A percentile compares a stretch with the other conserved stretches of the same genome.
Evolutionary conservation across 2,113 vertebrate genomes (phyloP).

Genomic region (Pogona vitticeps): DNA sequence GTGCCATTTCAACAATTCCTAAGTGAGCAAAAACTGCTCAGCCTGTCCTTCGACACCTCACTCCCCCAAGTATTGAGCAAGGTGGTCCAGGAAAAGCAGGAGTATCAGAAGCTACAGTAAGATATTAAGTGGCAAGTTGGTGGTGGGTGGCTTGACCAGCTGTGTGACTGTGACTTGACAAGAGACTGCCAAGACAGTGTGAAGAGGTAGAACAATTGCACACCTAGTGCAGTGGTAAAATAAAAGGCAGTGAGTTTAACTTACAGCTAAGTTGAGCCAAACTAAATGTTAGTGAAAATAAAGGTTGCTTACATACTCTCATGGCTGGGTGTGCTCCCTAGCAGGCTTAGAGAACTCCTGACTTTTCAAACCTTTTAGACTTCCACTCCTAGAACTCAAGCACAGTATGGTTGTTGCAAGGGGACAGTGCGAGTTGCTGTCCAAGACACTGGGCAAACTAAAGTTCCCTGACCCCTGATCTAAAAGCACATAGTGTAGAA

Average conservation of each 20-base stretch:
- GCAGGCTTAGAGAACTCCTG: not conserved
- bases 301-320: not conserved
- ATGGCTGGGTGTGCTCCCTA: not conserved
- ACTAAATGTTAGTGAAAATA: not conserved
- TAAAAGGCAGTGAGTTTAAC: not conserved
- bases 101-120: not conserved
- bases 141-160: not conserved
- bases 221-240: not conserved
- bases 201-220: not conserved
- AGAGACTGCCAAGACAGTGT: not conserved
- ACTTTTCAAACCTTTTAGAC: not conserved
- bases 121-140: not conserved
- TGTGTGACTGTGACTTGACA: not conserved
- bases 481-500: not conserved
- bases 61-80: not conserved
- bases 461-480: too few relatives aligned
- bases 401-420: not conserved
- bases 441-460: not conserved
- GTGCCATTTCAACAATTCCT: not conserved
- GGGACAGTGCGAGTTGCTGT: not conserved
- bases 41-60: not conserved
- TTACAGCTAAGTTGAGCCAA: not conserved
- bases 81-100: not conserved
- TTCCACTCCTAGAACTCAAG: not conserved
- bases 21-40: slow-evolving; percentile 5